These are phyloP conservation scores for Lepidurus arcticus DNA, from an alignment of 1,140 invertebrate species.

Conservation along the genomic window DNA sequence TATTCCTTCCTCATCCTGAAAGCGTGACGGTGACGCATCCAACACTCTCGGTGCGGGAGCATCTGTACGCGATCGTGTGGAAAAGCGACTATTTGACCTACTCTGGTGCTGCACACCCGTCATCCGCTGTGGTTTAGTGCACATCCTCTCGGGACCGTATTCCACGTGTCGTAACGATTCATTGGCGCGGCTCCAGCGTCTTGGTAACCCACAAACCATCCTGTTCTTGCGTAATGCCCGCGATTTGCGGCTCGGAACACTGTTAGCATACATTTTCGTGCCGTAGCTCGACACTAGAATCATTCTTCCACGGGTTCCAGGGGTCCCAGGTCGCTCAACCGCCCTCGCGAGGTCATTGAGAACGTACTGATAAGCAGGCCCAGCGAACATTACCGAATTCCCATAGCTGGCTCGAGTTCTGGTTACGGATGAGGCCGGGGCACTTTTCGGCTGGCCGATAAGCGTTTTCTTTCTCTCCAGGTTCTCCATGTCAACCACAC, in stretches of 20 bases:
- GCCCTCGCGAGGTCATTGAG: background rate
- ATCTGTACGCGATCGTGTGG: background rate
- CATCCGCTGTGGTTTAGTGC: background rate
- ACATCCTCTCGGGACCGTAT: background rate
- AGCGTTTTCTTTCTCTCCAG: no score
- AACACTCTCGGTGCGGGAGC: background rate
- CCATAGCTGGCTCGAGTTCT: background rate
- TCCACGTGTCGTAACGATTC: background rate
- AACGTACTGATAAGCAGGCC: background rate
- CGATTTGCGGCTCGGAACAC: background rate
- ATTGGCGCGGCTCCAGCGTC: background rate
- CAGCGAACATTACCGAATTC: background rate
- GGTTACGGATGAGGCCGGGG: background rate
- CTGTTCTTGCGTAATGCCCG: background rate
- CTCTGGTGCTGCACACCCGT: background rate
- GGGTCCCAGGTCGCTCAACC: background rate
- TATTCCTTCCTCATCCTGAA: background rate
- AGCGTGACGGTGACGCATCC: background rate
- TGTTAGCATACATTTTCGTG: background rate
- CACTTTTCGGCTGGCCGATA: background rate
- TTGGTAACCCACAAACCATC: background rate
- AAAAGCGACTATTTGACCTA: slow-evolving; percentile 9
- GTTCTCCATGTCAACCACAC: background rate
- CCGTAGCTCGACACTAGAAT: background rate
- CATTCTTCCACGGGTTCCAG: background rate